Percentiles rank a stretch among this genome's conserved stretches.
phyloP scores from a whole-genome alignment of 2,113 vertebrate species.

The Sander lucioperca region DNA sequence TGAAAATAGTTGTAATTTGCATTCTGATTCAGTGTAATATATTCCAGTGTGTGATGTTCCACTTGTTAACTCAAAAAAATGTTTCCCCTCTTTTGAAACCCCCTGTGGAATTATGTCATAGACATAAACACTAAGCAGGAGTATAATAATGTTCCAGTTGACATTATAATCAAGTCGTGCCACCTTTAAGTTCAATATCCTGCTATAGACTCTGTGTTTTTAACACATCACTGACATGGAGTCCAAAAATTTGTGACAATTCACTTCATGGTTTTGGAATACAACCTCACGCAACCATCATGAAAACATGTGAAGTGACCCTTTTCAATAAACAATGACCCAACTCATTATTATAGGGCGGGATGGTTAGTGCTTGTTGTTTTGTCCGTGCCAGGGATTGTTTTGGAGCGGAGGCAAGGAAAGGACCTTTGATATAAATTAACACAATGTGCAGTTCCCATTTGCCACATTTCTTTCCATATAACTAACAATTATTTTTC shows the following conservation, averaged over 20 bases:
- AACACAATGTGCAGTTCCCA: constrained; percentile 45
- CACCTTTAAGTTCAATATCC: constrained; percentile 27
- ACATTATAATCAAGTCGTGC: constrained; percentile 65
- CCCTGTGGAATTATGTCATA: constrained; percentile 68
- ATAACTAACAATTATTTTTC: constrained; percentile 67
- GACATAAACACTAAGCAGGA: constrained; percentile 64
- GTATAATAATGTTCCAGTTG: constrained; percentile 64
- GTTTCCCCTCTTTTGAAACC: constrained; percentile 54
- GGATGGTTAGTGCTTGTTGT: constrained; percentile 36
- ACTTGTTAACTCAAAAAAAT: constrained; percentile 37
- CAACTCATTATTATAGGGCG: constrained; percentile 68
- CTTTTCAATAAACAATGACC: constrained; percentile 61
- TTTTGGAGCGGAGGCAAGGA: constrained; percentile 58
- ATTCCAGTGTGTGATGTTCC: constrained; percentile 66
- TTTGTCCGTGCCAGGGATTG: constrained; percentile 25
- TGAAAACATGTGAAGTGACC: constrained; percentile 47
- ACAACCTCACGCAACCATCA: constrained; percentile 34
- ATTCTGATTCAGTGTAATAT: constrained; percentile 51
- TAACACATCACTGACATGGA: constrained; percentile 28
- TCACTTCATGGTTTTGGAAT: constrained; percentile 41
- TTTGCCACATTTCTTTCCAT: constrained; percentile 59
- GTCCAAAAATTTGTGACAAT: constrained; percentile 23
- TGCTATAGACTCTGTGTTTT: constrained; percentile 22
- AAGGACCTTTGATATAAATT: constrained; percentile 47
- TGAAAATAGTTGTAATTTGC: constrained; percentile 42